These are phyloP conservation scores for Apistogramma diplotaenia DNA, from an alignment of 2,113 vertebrate species.

Conservation along the genomic window DNA sequence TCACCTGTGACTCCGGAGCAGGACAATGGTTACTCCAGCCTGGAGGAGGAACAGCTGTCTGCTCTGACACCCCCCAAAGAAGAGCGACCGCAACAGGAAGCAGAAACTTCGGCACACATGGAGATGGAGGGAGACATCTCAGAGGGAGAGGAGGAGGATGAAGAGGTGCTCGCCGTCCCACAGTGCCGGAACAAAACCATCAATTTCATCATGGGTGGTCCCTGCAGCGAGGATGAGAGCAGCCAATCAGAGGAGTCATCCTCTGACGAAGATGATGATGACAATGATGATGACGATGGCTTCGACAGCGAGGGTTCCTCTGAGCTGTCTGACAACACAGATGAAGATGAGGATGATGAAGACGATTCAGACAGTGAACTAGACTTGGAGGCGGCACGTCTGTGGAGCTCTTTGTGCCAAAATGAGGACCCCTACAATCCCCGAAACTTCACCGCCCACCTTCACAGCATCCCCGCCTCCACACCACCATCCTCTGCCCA, in stretches of 20 bases:
- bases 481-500: slow-evolving; percentile 38
- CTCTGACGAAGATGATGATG: slow-evolving; percentile 57
- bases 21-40: slow-evolving; percentile 88
- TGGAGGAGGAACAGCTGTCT: slow-evolving; percentile 83
- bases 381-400: slow-evolving; percentile 72
- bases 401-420: slow-evolving; percentile 83
- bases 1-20: slow-evolving; percentile 78
- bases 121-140: not conserved
- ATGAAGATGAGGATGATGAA: slow-evolving; percentile 32
- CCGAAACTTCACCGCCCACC: slow-evolving; percentile 84
- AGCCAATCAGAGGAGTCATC: slow-evolving; percentile 68
- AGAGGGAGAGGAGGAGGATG: not conserved
- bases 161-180: slow-evolving; percentile 32
- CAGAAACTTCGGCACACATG: rapidly evolving
- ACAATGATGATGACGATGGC: slow-evolving; percentile 70
- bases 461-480: slow-evolving; percentile 61
- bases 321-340: slow-evolving; percentile 70
- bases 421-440: slow-evolving; percentile 87
- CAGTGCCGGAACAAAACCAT: slow-evolving; percentile 86
- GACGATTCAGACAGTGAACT: slow-evolving; percentile 32
- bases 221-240: slow-evolving; percentile 74
- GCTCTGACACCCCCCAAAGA: not conserved
- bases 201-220: slow-evolving; percentile 90
- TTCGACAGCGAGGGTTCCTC: slow-evolving; percentile 86
- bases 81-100: not conserved